Base-by-base conservation (phyloP, 2,797 vertebrate genomes). In the Tokudaia tokunoshimensis region DNA sequence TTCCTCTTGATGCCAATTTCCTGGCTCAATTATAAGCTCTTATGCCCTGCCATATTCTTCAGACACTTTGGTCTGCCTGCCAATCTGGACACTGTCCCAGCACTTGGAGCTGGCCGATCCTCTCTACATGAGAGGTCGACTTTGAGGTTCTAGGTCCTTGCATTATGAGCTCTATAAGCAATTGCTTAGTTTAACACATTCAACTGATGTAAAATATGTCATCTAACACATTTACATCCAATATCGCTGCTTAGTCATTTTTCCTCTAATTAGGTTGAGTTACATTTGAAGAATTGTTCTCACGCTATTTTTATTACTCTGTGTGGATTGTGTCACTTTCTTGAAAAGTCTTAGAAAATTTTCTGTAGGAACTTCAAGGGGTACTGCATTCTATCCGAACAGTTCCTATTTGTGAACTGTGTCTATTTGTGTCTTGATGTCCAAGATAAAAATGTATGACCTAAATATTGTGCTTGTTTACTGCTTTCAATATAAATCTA, bases 301-400 rank as follows among this genome's bases (percentile, higher is more conserved):
- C 10, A 95, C 2, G n/a, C 13, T 63, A 63, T 94, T 65, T 76
- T 91, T 83, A 87, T 86, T 91, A 87, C 20, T 76, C 47, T 80
- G 3, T 57, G 47, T 87, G 34, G 70, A 65, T 80, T 87, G 31
- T 95, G 15, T 90, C 20, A 50, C 14, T 82, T 93, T 85, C 81
- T 75, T 95, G 75, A 37, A 90, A 81, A 88, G 92, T 87, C n/a
- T 88, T 22, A 65, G 52, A 52, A 96, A 85, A 95, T 93, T 65
- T 88, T 24, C 84, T 80, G 44, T n/a, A 89, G 41, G n/a, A 92
- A 70, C n/a, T 91, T 94, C 52, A 91, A 78, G n/a, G n/a, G 1
- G 9, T 89, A n/a, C 47, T 87, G 4, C 81, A 63, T 72, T 80
- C 37, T 70, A 86, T 52, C 4, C 14, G 70, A 95, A 81, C 74